These are phyloP conservation scores for Magallana angulata DNA, from an alignment of 1,140 invertebrate genomes.

Conservation along the genomic window DNA sequence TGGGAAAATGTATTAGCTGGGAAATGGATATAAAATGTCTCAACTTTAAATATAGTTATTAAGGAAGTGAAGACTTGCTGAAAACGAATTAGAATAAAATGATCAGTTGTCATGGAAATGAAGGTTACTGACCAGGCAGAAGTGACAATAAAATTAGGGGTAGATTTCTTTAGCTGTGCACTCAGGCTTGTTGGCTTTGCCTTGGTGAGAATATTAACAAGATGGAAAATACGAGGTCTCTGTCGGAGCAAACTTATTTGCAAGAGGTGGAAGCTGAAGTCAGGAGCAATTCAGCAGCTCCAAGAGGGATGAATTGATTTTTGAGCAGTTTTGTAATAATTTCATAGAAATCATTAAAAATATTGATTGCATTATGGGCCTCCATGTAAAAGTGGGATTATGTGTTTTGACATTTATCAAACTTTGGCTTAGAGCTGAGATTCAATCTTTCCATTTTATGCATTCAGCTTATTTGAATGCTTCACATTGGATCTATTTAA, in stretches of 20 bases:
- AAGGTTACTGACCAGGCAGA: slow-evolving; percentile 3
- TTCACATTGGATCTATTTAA: neutral
- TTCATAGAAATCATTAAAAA: slow-evolving; percentile 32
- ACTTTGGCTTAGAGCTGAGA: neutral
- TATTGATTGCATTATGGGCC: neutral
- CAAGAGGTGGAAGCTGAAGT: neutral
- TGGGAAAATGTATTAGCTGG: neutral
- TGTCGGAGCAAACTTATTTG: neutral
- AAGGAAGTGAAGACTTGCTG: slow-evolving; percentile 1
- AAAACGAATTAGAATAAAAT: slow-evolving; percentile 25
- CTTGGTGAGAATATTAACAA: slow-evolving; percentile 20
- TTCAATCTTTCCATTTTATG: slow-evolving; percentile 22
- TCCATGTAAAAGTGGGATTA: slow-evolving; percentile 28
- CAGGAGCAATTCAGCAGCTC: neutral
- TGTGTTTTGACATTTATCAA: slow-evolving; percentile 31
- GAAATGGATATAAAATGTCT: neutral
- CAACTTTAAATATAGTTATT: slow-evolving; percentile 27
- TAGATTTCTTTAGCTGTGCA: neutral
- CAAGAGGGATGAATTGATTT: slow-evolving; percentile 12
- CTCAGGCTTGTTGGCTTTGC: neutral
- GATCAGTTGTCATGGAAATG: slow-evolving; percentile 33
- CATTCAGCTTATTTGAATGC: slow-evolving; percentile 28
- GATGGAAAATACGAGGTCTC: neutral
- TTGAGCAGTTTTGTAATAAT: slow-evolving; percentile 18
- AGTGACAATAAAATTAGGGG: slow-evolving; percentile 27